phyloP scores from a whole-genome alignment of 2,113 vertebrate species.

The Megalops atlanticus region DNA sequence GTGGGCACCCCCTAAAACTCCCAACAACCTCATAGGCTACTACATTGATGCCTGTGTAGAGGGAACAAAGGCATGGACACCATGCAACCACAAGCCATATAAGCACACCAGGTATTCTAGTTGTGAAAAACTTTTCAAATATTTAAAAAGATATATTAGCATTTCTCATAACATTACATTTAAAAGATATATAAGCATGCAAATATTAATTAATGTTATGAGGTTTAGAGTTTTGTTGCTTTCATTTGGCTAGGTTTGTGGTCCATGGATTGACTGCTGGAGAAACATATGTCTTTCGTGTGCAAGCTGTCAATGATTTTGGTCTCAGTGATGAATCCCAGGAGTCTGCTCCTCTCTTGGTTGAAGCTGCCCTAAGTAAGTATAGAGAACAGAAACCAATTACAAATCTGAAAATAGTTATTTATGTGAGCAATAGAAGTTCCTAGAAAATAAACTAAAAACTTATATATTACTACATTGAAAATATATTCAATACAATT shows the following conservation, averaged over 20 bases:
- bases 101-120: slow-evolving; percentile 81
- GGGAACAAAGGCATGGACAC: slow-evolving; percentile 84
- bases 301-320: slow-evolving; percentile 87
- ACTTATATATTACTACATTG: no score
- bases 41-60: slow-evolving; percentile 85
- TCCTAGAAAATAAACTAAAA: background rate
- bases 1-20: slow-evolving; percentile 83
- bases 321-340: slow-evolving; percentile 91
- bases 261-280: slow-evolving; percentile 87
- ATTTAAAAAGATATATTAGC: background rate
- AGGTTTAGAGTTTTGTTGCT: background rate
- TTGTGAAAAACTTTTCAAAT: background rate
- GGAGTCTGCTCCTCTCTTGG: slow-evolving; percentile 82
- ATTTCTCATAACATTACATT: no score
- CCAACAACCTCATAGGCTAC: slow-evolving; percentile 86
- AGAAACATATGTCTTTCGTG: slow-evolving; percentile 88
- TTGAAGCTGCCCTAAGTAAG: slow-evolving; percentile 91
- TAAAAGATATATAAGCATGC: background rate
- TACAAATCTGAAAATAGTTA: background rate
- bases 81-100: slow-evolving; percentile 92
- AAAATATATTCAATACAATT: no score
- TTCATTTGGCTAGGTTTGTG: slow-evolving; percentile 79
- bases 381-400: slow-evolving; percentile 29
- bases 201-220: background rate
- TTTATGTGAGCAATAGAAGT: no score